Evolutionary conservation across 2,113 vertebrate genomes (phyloP), one percentile per base, ranked within the genome.

Genomic region (Grammomys surdaster): DNA sequence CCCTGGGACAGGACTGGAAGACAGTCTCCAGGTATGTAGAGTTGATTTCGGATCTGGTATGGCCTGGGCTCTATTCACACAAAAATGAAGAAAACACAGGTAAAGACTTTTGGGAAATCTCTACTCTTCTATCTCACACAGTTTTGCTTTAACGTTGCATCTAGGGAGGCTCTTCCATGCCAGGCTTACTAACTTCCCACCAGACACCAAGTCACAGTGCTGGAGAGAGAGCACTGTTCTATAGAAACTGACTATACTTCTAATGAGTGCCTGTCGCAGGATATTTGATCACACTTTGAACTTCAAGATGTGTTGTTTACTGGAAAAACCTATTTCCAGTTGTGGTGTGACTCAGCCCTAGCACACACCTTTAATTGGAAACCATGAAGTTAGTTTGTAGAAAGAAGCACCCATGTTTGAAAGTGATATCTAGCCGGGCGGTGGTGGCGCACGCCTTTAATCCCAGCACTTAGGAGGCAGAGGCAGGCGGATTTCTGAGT

Each of bases 21-120:
- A 98, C 56, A 70, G 98, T 98, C 96, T 99, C 99, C 95, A 99
- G 96, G 63, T 98, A 48, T 12, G 65, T 73, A 2, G 99, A 99
- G 2, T 98, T 96, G 4, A 99, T 3, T 33, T 31, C 70, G 0
- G 93, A 69, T 48, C 14, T 0, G 0, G 78, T 28, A 33, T 93
- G 88, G 24, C 16, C 12, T 14, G 56, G 9, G 4, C 20, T 48
- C 96, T 98, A 51, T 54, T 88, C 48, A 0, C 19, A n/a, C 76
- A 63, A 89, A 72, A 89, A 67, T n/a, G 40, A 78, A 76, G 48
- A 70, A 33, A n/a, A 65, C 40, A 86, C 16, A 40, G 48, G 36
- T 2, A 60, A 94, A 82, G 31, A 88, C 17, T 40, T 88, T 70
- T 14, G 51, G 63, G 84, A 81, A 70, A 76, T 43, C 24, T 54